Base-by-base conservation (phyloP, 1,140 invertebrate species). In the Drosophila navojoa region DNA sequence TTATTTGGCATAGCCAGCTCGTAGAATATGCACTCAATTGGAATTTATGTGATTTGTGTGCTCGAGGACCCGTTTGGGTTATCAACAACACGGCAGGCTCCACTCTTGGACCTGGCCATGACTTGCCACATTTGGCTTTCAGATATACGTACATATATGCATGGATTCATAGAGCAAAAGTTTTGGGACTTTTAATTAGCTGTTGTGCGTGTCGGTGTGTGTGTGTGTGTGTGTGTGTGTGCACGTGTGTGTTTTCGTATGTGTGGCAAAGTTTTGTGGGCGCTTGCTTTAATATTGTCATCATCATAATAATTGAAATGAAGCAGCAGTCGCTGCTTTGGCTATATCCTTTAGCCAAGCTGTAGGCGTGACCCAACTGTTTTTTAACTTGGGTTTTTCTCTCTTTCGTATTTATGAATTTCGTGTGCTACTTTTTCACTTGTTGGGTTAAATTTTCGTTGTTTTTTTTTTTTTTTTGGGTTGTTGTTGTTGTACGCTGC, bases 41-140 rank as follows among this genome's bases (percentile, higher is more conserved):
- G 87, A 90, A 90, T 90, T 90, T 90, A 90, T 90, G 87, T 90
- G 87, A 90, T 90, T 90, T 90, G 87, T 90, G 87, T 84, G 84
- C 79, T 80, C 71, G 78, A 80, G 84, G 84, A 89, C 84, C 84
- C 84, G 74, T 84, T 89, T 89, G 79, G 84, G 84, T 89, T 89
- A 89, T 89, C 84, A 90, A 89, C 84, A 84, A 80, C 79, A 85
- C 76, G 82, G 78, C 81, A 90, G 78, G 64, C 77, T 59, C 44
- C 52, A 50, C 49, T 54, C 32, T 58, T 29, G 69, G 49, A 38
- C 22, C 52, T 64, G 71, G 13, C 71, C 71, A 72, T 84, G 84
- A 87, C 84, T 87, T 89, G 87, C 76, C 73, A 77, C 84, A 89
- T 77, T 85, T 84, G 77, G 80, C 80, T 76, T 82, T 74, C 40